Conservation (phyloP, 1,140 invertebrate genomes). For the Pissodes strobi region DNA sequence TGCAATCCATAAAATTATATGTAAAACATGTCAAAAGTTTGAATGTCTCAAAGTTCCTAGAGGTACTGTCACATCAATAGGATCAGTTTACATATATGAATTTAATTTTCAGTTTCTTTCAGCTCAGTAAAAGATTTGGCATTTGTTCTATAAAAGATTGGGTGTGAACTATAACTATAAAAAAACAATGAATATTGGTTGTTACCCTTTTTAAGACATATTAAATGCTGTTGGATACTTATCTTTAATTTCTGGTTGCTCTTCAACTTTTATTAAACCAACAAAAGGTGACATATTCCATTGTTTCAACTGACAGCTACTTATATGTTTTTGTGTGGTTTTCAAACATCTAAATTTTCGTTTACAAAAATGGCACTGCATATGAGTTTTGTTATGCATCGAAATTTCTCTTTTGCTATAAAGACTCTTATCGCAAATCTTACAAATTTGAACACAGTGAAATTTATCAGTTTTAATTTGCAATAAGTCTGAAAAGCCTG, state of each 20-base stretch:
- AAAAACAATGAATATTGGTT: too few relatives aligned
- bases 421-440: constrained; percentile 5
- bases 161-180: too few relatives aligned
- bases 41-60: too few relatives aligned
- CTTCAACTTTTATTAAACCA: neutral
- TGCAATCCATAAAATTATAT: too few relatives aligned
- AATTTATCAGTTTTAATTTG: neutral
- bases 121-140: too few relatives aligned
- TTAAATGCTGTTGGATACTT: neutral
- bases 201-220: too few relatives aligned
- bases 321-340: constrained; percentile 5
- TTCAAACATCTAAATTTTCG: constrained; percentile 18
- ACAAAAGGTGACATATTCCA: neutral
- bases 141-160: too few relatives aligned
- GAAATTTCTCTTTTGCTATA: constrained; percentile 10
- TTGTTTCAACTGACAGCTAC: neutral
- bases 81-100: too few relatives aligned
- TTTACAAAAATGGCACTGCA: constrained; percentile 19
- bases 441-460: constrained; percentile 2
- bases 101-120: too few relatives aligned
- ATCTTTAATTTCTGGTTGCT: neutral
- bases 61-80: too few relatives aligned
- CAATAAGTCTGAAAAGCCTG: neutral
- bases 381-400: constrained; percentile 20
- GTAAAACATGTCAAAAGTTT: too few relatives aligned